Conservation (phyloP, 2,797 vertebrate species). For the Peromyscus melanophrys region DNA sequence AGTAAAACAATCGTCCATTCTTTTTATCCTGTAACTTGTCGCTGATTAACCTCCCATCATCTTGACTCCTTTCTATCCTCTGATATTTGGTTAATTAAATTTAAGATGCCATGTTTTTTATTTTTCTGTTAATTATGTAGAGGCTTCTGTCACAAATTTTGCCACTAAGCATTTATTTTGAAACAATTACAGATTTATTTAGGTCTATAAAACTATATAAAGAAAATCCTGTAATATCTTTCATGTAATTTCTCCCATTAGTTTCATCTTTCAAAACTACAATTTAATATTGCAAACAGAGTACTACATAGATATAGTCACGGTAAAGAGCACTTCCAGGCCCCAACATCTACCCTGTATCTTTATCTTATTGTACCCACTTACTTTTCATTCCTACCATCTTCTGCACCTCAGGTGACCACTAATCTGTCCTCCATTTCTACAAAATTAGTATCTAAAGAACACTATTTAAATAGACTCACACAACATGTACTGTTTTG, state of each 20-base stretch:
- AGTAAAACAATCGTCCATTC: not conserved
- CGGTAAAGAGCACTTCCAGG: not conserved
- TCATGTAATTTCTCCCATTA: not conserved
- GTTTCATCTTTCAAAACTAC: not conserved
- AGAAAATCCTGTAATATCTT: not conserved
- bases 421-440: not conserved
- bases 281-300: not conserved
- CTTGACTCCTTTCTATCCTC: not conserved
- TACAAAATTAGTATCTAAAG: not conserved
- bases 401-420: not conserved
- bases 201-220: not conserved
- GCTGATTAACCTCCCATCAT: not conserved
- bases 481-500: not conserved
- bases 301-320: too few relatives aligned
- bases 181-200: not conserved
- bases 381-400: too few relatives aligned
- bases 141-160: not conserved
- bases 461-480: not conserved
- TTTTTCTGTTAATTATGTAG: not conserved
- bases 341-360: not conserved
- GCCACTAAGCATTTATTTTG: constrained; percentile 34
- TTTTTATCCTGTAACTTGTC: not conserved
- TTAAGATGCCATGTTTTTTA: not conserved
- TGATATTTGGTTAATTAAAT: constrained; percentile 23
- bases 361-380: too few relatives aligned